A percentile compares a stretch with the other conserved stretches of the same genome.
These are phyloP conservation scores for Callopanchax toddi DNA, from an alignment of 2,113 vertebrate species.

Conservation along the genomic window DNA sequence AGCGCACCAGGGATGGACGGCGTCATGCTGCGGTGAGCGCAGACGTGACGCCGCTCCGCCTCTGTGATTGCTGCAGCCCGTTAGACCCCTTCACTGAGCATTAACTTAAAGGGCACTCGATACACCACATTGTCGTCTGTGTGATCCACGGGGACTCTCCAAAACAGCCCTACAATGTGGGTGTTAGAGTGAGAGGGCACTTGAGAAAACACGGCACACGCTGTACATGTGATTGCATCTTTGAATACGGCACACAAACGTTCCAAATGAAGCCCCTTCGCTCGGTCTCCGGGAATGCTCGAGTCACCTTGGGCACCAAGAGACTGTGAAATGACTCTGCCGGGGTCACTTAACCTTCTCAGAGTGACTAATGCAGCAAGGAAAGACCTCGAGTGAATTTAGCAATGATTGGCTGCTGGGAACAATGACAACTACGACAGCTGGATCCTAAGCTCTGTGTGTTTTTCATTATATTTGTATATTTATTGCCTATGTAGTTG, in stretches of 20 bases:
- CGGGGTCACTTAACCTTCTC: conserved; percentile 63
- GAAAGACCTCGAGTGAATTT: conserved; percentile 35
- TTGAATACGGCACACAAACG: conserved; percentile 50
- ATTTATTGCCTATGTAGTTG: conserved; percentile 14
- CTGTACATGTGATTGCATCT: conserved; percentile 63
- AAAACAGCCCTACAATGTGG: conserved; percentile 33
- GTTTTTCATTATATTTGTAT: not conserved
- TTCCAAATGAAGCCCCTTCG: conserved; percentile 50
- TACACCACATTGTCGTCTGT: conserved; percentile 32
- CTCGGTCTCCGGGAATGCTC: conserved; percentile 34
- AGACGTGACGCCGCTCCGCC: conserved; percentile 39
- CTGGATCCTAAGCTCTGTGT: conserved; percentile 1
- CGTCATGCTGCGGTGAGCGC: conserved; percentile 55
- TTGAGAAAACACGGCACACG: conserved; percentile 56
- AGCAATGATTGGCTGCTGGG: conserved; percentile 38
- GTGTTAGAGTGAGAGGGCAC: conserved; percentile 55
- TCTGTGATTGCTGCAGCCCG: conserved; percentile 56
- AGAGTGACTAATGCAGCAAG: conserved; percentile 10
- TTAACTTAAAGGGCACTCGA: conserved; percentile 70
- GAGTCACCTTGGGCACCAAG: conserved; percentile 62
- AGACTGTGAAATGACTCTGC: conserved; percentile 62
- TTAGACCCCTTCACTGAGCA: conserved; percentile 60
- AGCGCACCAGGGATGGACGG: conserved; percentile 56
- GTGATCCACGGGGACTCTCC: conserved; percentile 62
- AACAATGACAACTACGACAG: conserved; percentile 17